Evolutionary conservation across 2,888 invertebrate species (phyloP), one percentile per base, ranked within the genome.

Genomic region (Parnassius orleans): DNA sequence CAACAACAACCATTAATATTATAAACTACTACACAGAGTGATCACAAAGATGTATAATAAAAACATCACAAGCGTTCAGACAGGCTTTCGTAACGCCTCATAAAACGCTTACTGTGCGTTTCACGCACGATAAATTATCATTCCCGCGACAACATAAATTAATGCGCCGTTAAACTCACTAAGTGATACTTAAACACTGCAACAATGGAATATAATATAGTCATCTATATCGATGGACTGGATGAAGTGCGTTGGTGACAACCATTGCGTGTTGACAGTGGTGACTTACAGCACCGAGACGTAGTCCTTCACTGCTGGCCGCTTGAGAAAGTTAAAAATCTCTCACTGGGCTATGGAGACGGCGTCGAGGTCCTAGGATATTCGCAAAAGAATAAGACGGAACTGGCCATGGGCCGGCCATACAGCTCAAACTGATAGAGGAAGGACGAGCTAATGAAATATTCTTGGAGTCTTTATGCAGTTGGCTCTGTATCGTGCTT

Each of bases 101-200:
- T 61, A 55, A 61, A 61, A 61, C 51, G 55, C 56, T 61, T 61
- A 46, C 47, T 51, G 46, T 57, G 47, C 56, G 51, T 46, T 53
- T 53, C 50, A 43, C 44, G 56, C 52, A 42, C 52, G n/a, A 61
- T 61, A 61, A 61, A 57, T 61, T 61, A 57, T 61, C 56, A 61
- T 61, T 61, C 56, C 47, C 52, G 56, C 47, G 56, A 52, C 61
- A 56, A 57, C 41, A 56, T 61, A 61, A 57, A 61, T 53, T 11
- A 44, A 10, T 11, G 46, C n/a, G 12, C n/a, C 46, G n/a, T 46
- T 46, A 46, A 46, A 46, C 7, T n/a, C 7, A 46, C 46, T 46
- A 46, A 46, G 46, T 46, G 46, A n/a, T 11, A n/a, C n/a, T 46
- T n/a, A 46, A 12, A 46, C n/a, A 46, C 46, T 46, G 46, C 46